Base-by-base conservation (phyloP, 1,140 invertebrate genomes). In the Condylostylus longicornis region DNA sequence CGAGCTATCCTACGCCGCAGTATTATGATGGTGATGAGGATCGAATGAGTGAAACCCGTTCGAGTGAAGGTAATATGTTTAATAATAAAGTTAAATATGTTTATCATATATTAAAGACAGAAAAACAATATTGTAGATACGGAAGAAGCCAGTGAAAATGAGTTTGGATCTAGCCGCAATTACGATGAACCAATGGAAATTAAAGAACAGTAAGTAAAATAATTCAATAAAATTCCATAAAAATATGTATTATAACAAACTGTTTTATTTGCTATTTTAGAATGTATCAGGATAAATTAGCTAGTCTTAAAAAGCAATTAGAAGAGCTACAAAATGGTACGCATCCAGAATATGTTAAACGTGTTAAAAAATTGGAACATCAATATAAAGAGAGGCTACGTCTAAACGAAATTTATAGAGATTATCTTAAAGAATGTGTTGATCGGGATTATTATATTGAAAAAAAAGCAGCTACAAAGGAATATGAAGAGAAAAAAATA, bases 211-310 rank as follows among this genome's bases (percentile, higher is more conserved):
- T 88, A 65, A 73, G 53, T 23, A 13, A 30, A 27, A 19, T 33
- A 10, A 25, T 14, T 27, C 19, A 34, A 35, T 22, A 14, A 21
- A 10, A 2, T 34, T 23, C 18, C 8, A 12, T 19, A 21, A 27
- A n/a, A 12, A 32, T 70, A 27, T 37, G 2, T 41, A 30, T 10
- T 37, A 27, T 35, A 43, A 21, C 13, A 35, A 34, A 15, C 9
- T 30, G 6, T 37, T 31, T 34, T 28, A 4, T 35, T 37, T 14
- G 5, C 7, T n/a, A 37, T 65, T 65, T 2, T 50, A 89, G 85
- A 61, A 84, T 95, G 66, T 97, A 91, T 54, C 84, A 89, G 54
- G 89, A 95, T 53, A 94, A 95, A 61, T 62, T 96, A 37, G 76
- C 79, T 1, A 80, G 74, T 55, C 65, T 95, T 7, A 91, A 94